Conservation (phyloP, 2,888 invertebrate genomes). For the Sisyra terminalis region DNA sequence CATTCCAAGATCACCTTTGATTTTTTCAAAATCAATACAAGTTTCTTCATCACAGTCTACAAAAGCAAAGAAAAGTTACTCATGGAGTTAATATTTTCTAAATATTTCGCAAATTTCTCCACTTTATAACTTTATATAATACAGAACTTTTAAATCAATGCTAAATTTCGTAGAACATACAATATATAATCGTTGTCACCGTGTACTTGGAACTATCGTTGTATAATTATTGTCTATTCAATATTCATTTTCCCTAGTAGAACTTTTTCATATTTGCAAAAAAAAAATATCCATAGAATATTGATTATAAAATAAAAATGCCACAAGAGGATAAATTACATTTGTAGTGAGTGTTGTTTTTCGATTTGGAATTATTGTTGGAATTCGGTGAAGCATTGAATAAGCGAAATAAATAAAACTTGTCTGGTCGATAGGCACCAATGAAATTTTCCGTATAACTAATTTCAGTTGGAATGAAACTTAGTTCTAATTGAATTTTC, state of each 20-base stretch:
- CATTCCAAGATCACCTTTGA: constrained; percentile 19
- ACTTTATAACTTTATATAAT: no score
- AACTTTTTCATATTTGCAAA: background rate
- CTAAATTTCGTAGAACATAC: no score
- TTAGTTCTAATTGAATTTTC: constrained; percentile 44
- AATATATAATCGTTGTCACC: no score
- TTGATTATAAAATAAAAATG: background rate
- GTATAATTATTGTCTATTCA: no score
- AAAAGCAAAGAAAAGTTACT: constrained; percentile 29
- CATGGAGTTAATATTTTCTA: background rate
- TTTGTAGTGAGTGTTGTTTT: background rate
- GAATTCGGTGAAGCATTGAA: no score
- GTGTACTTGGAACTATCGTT: no score
- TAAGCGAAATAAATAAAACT: constrained; percentile 39
- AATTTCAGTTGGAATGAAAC: constrained; percentile 40
- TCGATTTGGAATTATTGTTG: background rate
- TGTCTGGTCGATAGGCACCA: constrained; percentile 40
- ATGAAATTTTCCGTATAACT: constrained; percentile 51
- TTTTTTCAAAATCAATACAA: constrained; percentile 21
- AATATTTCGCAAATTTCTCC: background rate
- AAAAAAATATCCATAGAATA: background rate
- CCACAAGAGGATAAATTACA: no score
- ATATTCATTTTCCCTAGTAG: no score
- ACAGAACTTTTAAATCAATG: no score
- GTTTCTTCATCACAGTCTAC: constrained; percentile 1